Conservation (phyloP, 2,888 invertebrate genomes). For the Drosophila pegasa region DNA sequence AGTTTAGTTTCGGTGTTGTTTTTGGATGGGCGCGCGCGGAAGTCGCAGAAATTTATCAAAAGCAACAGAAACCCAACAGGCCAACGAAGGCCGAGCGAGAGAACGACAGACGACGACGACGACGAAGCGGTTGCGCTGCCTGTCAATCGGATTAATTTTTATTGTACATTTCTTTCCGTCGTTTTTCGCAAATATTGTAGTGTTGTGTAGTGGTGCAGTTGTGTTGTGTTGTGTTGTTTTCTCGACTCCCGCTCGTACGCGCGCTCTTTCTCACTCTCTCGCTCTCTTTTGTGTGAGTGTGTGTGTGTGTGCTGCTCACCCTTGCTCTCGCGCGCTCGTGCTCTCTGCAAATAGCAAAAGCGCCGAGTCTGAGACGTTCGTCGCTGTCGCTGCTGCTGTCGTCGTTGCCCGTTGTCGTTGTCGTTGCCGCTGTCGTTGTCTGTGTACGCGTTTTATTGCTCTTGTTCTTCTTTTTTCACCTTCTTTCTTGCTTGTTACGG, state of each 20-base stretch:
- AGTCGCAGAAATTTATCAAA: conserved; percentile 71
- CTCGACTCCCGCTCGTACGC: conserved; percentile 28
- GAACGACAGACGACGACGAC: conserved; percentile 53
- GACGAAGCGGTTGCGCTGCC: conserved; percentile 64
- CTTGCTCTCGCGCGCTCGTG: conserved; percentile 30
- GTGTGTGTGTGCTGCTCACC: conserved; percentile 36
- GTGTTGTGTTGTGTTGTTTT: conserved; percentile 44
- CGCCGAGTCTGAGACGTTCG: conserved; percentile 57
- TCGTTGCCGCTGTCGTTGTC: conserved; percentile 51
- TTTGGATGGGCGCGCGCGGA: conserved; percentile 72
- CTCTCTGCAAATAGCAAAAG: conserved; percentile 57
- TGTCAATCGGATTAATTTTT: conserved; percentile 77
- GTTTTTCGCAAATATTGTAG: conserved; percentile 58
- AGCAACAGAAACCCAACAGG: conserved; percentile 47
- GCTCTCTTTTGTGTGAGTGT: conserved; percentile 25
- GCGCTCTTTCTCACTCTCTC: conserved; percentile 23
- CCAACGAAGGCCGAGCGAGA: conserved; percentile 52
- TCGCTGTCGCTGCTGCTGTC: conserved; percentile 38
- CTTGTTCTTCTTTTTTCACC: conserved; percentile 74
- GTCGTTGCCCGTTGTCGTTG: conserved; percentile 28
- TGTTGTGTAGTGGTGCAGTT: conserved; percentile 56
- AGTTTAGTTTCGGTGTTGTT: conserved; percentile 73
- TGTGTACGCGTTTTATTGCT: conserved; percentile 59
- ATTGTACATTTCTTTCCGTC: conserved; percentile 67
- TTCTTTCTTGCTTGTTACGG: conserved; percentile 71